These are phyloP conservation scores for Fragum whitleyi DNA, from an alignment of 2,888 invertebrate genomes.

Conservation along the genomic window DNA sequence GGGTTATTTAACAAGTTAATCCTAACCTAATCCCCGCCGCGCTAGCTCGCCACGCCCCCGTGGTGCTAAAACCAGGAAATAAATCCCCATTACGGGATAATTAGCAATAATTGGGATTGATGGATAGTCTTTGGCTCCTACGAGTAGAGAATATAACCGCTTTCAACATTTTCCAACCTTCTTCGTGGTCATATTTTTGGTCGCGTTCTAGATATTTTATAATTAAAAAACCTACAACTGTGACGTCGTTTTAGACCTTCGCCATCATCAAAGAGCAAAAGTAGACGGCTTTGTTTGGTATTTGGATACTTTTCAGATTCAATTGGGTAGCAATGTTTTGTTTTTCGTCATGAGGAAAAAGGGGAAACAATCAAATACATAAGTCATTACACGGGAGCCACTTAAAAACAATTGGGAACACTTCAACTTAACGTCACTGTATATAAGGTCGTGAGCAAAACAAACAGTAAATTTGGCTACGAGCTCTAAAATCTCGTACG, in stretches of 20 bases:
- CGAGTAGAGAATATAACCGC: neutral
- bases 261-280: too few relatives aligned
- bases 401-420: conserved; percentile 18
- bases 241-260: too few relatives aligned
- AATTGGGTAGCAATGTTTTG: neutral
- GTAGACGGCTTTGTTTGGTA: too few relatives aligned
- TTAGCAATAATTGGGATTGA: neutral
- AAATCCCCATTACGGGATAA: neutral
- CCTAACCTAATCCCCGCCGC: conserved; percentile 46
- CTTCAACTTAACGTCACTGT: conserved; percentile 6
- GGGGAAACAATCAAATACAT: conserved; percentile 17
- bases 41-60: conserved; percentile 47
- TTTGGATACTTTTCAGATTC: too few relatives aligned
- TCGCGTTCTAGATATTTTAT: too few relatives aligned
- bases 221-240: too few relatives aligned
- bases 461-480: neutral
- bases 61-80: neutral
- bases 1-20: conserved; percentile 23
- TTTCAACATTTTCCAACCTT: neutral
- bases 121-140: neutral
- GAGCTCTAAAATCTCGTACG: neutral
- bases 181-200: too few relatives aligned
- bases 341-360: neutral
- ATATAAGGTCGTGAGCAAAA: conserved; percentile 1
- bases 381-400: conserved; percentile 26